Percentiles rank a stretch among this genome's conserved stretches.
Conservation (phyloP, 53 echinoderm and acorn worm genomes). For the Holothuria leucospilota region DNA sequence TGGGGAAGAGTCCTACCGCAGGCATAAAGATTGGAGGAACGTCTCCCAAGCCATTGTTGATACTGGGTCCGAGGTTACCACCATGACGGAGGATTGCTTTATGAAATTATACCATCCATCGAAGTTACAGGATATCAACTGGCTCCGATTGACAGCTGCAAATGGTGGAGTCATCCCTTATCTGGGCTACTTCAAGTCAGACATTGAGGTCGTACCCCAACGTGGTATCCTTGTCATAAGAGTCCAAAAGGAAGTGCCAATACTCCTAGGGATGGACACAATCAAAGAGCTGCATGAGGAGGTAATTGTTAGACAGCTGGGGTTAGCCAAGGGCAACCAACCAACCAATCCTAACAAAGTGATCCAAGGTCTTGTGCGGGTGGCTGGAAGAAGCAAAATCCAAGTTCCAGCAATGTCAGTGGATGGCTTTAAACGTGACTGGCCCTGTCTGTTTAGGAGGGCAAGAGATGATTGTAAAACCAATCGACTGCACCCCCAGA, state of each 20-base stretch:
- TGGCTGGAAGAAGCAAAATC: neutral
- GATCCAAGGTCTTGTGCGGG: neutral
- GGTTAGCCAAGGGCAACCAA: neutral
- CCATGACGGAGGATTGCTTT: neutral
- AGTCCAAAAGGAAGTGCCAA: too few species aligned
- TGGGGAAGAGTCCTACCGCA: too few species aligned
- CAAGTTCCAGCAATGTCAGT: neutral
- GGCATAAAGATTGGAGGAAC: too few species aligned
- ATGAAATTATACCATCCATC: too few species aligned
- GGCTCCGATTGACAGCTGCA: too few species aligned
- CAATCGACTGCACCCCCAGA: neutral
- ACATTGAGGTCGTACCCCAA: too few species aligned
- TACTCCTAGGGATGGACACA: too few species aligned
- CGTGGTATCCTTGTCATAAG: too few species aligned
- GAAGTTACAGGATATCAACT: too few species aligned
- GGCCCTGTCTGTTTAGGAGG: neutral
- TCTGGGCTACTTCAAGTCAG: too few species aligned
- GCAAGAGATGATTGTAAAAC: neutral
- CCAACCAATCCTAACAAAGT: neutral
- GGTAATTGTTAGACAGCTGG: too few species aligned
- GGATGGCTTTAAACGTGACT: neutral
- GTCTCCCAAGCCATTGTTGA: neutral
- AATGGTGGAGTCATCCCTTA: too few species aligned
- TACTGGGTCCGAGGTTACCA: slow-evolving; percentile 29
- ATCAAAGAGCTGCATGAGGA: neutral